Conservation (phyloP, 2,797 vertebrate species). For the Melopsittacus undulatus region DNA sequence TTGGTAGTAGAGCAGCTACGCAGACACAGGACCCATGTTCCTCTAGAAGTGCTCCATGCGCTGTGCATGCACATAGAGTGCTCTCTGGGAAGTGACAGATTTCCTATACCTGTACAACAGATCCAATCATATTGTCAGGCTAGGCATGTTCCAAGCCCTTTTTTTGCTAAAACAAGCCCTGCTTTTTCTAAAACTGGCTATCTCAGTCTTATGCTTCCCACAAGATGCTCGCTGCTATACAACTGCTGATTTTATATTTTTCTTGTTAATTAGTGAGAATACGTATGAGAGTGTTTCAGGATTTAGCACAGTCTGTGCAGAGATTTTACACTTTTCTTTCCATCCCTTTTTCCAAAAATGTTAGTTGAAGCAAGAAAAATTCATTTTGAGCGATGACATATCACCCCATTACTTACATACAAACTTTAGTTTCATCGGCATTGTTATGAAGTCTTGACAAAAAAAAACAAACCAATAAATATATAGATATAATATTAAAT, state of each 20-base stretch:
- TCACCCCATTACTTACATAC: not conserved
- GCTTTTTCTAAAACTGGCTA: not conserved
- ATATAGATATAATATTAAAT: not conserved
- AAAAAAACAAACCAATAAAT: not conserved
- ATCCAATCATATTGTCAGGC: not conserved
- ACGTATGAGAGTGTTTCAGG: not conserved
- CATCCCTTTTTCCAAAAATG: not conserved
- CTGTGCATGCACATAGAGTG: not conserved
- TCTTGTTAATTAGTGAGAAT: not conserved
- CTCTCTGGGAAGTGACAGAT: not conserved
- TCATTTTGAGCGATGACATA: not conserved
- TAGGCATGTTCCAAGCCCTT: not conserved
- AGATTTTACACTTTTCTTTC: not conserved
- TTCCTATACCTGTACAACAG: not conserved
- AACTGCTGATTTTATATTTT: not conserved
- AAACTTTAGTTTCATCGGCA: not conserved
- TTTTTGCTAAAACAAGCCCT: not conserved
- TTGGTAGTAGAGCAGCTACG: accelerated
- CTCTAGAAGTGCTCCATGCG: not conserved
- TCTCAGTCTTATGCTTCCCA: not conserved
- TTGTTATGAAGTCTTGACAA: not conserved
- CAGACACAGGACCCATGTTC: not conserved
- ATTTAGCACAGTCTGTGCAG: not conserved
- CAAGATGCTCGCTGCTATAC: not conserved
- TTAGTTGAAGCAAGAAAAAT: not conserved